Evolutionary conservation across 2,888 invertebrate genomes (phyloP).

Genomic region (Platycnemis pennipes): DNA sequence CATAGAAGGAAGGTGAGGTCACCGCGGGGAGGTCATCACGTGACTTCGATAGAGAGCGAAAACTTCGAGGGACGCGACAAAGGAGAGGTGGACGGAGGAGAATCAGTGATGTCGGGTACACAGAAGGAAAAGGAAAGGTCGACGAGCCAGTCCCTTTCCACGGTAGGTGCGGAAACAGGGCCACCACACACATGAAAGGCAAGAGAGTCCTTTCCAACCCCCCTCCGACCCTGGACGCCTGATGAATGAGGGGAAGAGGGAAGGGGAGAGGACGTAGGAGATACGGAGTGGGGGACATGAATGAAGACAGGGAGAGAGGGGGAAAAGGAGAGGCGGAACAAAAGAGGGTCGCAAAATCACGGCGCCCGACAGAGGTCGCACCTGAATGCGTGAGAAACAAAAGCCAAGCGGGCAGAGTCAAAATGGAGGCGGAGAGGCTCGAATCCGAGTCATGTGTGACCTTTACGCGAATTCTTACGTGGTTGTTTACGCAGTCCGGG

Average conservation of each 20-base stretch:
- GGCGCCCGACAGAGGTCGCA: not conserved
- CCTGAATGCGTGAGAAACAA: no score
- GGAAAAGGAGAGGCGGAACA: not conserved
- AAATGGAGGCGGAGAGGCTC: not conserved
- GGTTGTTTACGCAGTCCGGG: no score
- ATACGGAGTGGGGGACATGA: not conserved
- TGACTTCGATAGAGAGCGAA: no score
- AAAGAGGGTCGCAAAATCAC: not conserved
- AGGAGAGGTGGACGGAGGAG: no score
- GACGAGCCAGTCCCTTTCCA: no score
- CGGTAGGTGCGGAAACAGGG: not conserved
- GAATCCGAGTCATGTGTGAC: no score
- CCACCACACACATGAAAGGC: not conserved
- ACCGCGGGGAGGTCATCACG: no score
- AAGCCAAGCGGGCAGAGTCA: no score
- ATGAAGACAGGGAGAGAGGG: not conserved
- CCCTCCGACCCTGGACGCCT: not conserved
- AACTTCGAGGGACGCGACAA: no score
- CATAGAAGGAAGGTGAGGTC: no score
- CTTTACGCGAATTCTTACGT: not conserved
- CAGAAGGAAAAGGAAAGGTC: no score
- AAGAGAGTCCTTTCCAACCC: not conserved
- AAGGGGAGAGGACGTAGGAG: not conserved
- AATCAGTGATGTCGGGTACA: no score
- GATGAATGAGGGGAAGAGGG: not conserved